phyloP scores from a whole-genome alignment of 1,140 invertebrate species.

The Pissodes strobi region DNA sequence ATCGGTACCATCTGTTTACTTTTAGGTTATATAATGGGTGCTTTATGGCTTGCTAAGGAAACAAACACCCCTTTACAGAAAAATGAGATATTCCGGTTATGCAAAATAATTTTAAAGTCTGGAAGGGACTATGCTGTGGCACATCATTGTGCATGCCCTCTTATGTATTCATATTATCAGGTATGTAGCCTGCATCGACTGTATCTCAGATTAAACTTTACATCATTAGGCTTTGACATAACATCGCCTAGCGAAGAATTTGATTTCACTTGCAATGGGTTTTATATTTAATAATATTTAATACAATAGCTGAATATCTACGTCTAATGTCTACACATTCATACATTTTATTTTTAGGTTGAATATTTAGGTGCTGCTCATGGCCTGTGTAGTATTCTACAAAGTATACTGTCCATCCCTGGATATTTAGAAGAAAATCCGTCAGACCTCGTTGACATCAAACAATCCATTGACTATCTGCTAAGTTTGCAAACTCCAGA shows the following conservation, averaged over 20 bases:
- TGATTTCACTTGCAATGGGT: too few species aligned
- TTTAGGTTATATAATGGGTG: conserved; percentile 74
- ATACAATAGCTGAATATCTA: too few species aligned
- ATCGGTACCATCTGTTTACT: too few species aligned
- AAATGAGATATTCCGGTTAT: conserved; percentile 65
- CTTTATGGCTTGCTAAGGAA: conserved; percentile 70
- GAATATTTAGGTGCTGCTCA: conserved; percentile 86
- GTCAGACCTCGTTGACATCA: conserved; percentile 61
- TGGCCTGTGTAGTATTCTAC: conserved; percentile 69
- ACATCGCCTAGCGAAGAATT: too few species aligned
- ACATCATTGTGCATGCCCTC: conserved; percentile 65
- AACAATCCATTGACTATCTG: conserved; percentile 66
- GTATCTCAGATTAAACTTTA: too few species aligned
- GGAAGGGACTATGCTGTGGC: conserved; percentile 69
- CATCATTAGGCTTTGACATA: too few species aligned
- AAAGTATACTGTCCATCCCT: conserved; percentile 68
- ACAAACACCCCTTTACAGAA: conserved; percentile 61
- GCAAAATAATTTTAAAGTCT: conserved; percentile 69
- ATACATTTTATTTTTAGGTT: conserved; percentile 54
- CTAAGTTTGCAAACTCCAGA: conserved; percentile 61
- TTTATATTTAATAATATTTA: too few species aligned
- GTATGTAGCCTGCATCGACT: conserved; percentile 1
- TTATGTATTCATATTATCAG: conserved; percentile 87
- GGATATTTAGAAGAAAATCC: conserved; percentile 63
- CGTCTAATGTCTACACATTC: not conserved